Base-by-base conservation (phyloP, 1,140 invertebrate species). In the Drosophila santomea region DNA sequence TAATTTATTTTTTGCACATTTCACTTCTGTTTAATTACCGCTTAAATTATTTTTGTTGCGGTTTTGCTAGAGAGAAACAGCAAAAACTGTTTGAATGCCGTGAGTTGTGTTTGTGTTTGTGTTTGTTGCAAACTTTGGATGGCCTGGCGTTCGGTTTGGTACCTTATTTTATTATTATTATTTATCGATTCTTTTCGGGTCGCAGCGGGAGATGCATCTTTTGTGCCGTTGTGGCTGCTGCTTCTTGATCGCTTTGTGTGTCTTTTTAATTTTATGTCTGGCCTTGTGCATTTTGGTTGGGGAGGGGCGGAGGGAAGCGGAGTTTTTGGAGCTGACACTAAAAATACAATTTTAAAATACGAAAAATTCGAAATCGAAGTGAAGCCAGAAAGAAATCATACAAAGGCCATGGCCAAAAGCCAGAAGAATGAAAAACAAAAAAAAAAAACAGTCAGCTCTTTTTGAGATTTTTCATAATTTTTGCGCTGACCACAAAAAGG, bases 401-500 rank as follows among this genome's bases (percentile, higher is more conserved):
- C 82, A 85, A 88, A 86, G 83, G 81, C 56, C 60, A 74, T 63
- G 72, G 52, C 38, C 69, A 64, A 72, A 60, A 72, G 59, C 44
- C 74, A 8, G 61, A 63, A 80, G 62, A 78, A 25, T 0, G 25
- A 25, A 25, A 83, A 72, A 2, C 11, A 44, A 44, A 20, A 2
- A 20, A 44, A 44, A 20, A 44, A 60, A 63, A 25, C 48, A 69
- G 62, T 56, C 10, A 23, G 66, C 45, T 25, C 56, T 80, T 89
- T 89, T 88, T 58, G 83, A 88, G 67, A 71, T 71, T 88, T 88
- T 88, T 88, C 83, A 88, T 88, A 88, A 88, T 88, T 88, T 86
- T 89, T 86, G 83, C 79, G 73, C 75, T 79, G 84, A 86, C 83
- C 83, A 86, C 83, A 86, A 86, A 79, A 76, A 88, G 61, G 66